phyloP scores from a whole-genome alignment of 2,113 vertebrate species.

The Copsychus sechellarum region DNA sequence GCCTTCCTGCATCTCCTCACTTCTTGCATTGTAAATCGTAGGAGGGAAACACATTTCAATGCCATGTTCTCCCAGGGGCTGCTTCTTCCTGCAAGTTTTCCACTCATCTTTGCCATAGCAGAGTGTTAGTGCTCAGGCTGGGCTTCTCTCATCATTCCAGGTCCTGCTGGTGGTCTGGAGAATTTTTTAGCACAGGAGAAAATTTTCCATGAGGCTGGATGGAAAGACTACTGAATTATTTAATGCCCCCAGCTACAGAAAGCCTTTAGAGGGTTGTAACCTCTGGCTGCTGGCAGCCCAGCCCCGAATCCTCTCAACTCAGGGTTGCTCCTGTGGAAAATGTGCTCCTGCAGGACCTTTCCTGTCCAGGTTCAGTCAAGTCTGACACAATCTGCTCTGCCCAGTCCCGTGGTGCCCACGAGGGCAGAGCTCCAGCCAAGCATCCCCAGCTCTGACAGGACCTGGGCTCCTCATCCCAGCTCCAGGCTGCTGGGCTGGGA shows the following conservation, averaged over 20 bases:
- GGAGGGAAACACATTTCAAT: neutral
- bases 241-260: neutral
- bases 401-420: neutral
- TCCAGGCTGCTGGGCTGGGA: neutral
- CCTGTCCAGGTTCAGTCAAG: neutral
- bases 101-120: neutral
- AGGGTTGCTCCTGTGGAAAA: neutral
- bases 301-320: neutral
- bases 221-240: neutral
- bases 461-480: neutral
- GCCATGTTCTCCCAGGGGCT: neutral
- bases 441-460: neutral
- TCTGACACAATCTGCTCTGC: neutral
- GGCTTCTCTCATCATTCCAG: neutral
- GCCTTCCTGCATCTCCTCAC: neutral
- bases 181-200: neutral
- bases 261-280: neutral
- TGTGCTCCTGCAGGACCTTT: neutral
- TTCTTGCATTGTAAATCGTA: neutral
- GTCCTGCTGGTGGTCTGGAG: neutral
- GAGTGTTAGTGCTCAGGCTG: neutral
- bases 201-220: neutral
- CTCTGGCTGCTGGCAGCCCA: neutral
- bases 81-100: neutral
- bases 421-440: neutral